Conservation (phyloP, 1,140 invertebrate species). For the Harlomillsia oculata region DNA sequence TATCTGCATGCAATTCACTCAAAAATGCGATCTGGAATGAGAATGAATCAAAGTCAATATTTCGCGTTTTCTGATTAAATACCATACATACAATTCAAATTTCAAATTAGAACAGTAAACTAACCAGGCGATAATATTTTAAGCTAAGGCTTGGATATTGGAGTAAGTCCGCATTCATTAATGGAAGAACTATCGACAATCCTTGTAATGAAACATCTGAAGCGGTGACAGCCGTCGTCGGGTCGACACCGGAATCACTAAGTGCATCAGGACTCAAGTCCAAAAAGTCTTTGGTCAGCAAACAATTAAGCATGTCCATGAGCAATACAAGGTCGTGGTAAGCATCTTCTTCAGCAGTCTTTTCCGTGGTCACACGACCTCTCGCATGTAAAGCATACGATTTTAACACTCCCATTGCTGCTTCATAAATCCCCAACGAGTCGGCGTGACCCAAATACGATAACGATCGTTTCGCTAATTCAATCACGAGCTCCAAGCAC, state of each 20-base stretch:
- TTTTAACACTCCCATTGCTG: slow-evolving; percentile 53
- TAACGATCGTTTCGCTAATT: slow-evolving; percentile 57
- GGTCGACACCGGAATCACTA: slow-evolving; percentile 13
- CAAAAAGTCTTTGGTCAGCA: slow-evolving; percentile 61
- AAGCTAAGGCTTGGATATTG: slow-evolving; percentile 58
- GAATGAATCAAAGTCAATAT: not conserved
- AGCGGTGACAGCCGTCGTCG: slow-evolving; percentile 41
- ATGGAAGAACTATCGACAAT: slow-evolving; percentile 60
- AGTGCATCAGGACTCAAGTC: slow-evolving; percentile 45
- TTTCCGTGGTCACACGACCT: slow-evolving; percentile 44
- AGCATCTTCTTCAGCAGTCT: slow-evolving; percentile 54
- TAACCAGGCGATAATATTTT: slow-evolving; percentile 43
- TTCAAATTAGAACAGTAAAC: not conserved
- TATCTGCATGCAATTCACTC: slow-evolving; percentile 57
- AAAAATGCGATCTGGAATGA: slow-evolving; percentile 47
- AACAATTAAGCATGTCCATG: slow-evolving; percentile 59
- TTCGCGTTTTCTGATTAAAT: not conserved
- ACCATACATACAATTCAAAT: not conserved
- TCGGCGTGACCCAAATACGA: slow-evolving; percentile 53
- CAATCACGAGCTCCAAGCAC: slow-evolving; percentile 63
- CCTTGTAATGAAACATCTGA: slow-evolving; percentile 60
- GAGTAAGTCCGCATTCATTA: slow-evolving; percentile 63
- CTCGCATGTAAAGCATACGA: slow-evolving; percentile 57
- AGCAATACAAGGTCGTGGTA: slow-evolving; percentile 61
- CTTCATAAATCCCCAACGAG: slow-evolving; percentile 51